These are phyloP conservation scores for Drosophila anceps DNA, from an alignment of 2,888 invertebrate genomes.

Conservation along the genomic window DNA sequence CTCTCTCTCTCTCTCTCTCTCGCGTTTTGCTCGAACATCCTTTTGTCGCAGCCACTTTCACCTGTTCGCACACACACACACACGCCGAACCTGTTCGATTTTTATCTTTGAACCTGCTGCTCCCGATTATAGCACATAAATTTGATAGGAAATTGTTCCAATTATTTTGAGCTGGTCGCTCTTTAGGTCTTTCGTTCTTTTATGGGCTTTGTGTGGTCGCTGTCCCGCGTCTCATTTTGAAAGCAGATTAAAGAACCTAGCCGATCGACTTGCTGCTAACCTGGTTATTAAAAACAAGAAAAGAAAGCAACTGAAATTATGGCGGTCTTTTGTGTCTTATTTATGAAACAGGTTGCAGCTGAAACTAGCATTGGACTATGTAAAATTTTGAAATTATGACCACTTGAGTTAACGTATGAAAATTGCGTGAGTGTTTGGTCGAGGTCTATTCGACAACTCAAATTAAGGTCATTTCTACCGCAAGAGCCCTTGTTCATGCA, in stretches of 20 bases:
- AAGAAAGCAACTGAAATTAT: constrained; percentile 53
- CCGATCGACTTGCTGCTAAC: constrained; percentile 47
- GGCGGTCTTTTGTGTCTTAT: constrained; percentile 55
- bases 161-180: constrained; percentile 67
- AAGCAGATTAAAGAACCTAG: constrained; percentile 71
- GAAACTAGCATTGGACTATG: constrained; percentile 45
- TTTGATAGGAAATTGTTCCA: constrained; percentile 81
- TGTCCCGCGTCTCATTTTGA: constrained; percentile 68
- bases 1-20: constrained; percentile 1
- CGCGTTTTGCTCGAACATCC: constrained; percentile 31
- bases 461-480: constrained; percentile 3
- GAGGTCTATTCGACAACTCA: background rate
- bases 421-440: constrained; percentile 10
- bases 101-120: constrained; percentile 81
- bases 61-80: constrained; percentile 66
- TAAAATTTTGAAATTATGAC: constrained; percentile 37
- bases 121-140: constrained; percentile 81
- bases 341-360: constrained; percentile 63
- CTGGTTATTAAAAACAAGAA: constrained; percentile 76
- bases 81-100: constrained; percentile 63
- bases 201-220: constrained; percentile 80
- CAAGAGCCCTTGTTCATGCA: background rate
- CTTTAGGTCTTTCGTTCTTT: constrained; percentile 45
- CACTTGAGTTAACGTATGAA: constrained; percentile 26
- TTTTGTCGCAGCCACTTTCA: constrained; percentile 71